Evolutionary conservation across 2,888 invertebrate genomes (phyloP), one percentile per base, ranked within the genome.

Genomic region (Pegoplata infirma): DNA sequence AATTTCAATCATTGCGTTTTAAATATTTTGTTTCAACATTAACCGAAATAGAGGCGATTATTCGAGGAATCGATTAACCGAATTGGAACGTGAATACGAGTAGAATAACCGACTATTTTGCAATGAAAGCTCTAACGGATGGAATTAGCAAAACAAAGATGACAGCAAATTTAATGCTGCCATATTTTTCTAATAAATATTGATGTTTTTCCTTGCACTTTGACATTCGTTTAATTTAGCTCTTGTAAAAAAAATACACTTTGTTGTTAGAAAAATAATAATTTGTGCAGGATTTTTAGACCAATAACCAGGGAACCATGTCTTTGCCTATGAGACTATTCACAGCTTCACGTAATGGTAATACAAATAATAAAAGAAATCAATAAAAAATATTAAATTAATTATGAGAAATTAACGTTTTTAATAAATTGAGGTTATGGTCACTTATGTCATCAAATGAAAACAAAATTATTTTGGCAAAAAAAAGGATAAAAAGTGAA

Each of bases 401-500:
- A 67, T 28, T 51, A 56, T 68, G 47, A 47, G 19, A 17, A 25
- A 36, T 25, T 32, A 4, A 1, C 28, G 63, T n/a, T 28, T 10
- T 19, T 7, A 6, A 21, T 12, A 6, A 21, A 40, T 83, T 84
- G 83, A 87, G 89, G 89, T 89, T 89, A 89, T 85, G 86, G 81
- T 81, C 81, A 83, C 87, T 89, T 89, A 89, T 89, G 88, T 89
- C 89, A 89, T 87, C 87, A 79, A 53, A 21, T 8, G 23, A 63
- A 81, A 73, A 75, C 47, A 81, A 69, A 72, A 56, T 23, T 44
- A 36, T 28, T 5, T 28, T 55, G 5, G 3, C 16, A 40, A 40
- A 40, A 40, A 32, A 32, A 32, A 32, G 32, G 32, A 10, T 32
- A 7, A 28, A 5, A 6, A 28, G 1, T n/a, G n/a, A n/a, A n/a